Evolutionary conservation across 2,113 vertebrate genomes (phyloP).

Genomic region (Spheniscus mendiculus): DNA sequence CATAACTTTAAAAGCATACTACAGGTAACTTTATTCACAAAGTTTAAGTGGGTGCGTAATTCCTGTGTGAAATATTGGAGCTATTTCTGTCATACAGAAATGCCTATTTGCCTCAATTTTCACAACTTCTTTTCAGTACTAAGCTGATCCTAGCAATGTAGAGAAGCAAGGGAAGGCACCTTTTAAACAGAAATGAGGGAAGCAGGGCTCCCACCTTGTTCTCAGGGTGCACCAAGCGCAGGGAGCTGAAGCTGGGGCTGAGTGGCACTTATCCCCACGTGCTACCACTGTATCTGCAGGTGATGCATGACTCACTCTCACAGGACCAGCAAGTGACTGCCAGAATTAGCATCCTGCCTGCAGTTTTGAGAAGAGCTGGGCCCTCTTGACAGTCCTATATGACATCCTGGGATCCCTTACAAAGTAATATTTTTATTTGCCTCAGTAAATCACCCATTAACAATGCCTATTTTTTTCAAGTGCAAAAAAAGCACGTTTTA

Average conservation of each 20-base stretch:
- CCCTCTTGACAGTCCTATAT: not conserved
- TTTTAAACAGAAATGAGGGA: not conserved
- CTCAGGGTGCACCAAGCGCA: accelerated
- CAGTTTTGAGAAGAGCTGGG: not conserved
- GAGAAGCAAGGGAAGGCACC: not conserved
- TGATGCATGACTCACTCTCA: not conserved
- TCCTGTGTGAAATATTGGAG: not conserved
- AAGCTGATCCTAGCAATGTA: not conserved
- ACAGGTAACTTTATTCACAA: not conserved
- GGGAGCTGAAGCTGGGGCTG: not conserved
- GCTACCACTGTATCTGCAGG: not conserved
- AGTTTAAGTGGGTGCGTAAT: not conserved
- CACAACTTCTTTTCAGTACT: not conserved
- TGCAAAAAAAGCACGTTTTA: not conserved
- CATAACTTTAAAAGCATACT: not conserved
- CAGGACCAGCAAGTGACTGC: not conserved
- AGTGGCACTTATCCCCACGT: not conserved
- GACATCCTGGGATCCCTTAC: not conserved
- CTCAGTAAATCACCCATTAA: not conserved
- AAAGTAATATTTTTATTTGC: not conserved
- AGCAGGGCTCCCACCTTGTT: not conserved
- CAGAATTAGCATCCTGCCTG: not conserved
- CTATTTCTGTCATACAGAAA: not conserved
- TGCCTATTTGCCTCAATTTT: not conserved
- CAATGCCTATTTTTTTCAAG: not conserved